Base-by-base conservation (phyloP, 2,113 vertebrate genomes). In the Micromys minutus region DNA sequence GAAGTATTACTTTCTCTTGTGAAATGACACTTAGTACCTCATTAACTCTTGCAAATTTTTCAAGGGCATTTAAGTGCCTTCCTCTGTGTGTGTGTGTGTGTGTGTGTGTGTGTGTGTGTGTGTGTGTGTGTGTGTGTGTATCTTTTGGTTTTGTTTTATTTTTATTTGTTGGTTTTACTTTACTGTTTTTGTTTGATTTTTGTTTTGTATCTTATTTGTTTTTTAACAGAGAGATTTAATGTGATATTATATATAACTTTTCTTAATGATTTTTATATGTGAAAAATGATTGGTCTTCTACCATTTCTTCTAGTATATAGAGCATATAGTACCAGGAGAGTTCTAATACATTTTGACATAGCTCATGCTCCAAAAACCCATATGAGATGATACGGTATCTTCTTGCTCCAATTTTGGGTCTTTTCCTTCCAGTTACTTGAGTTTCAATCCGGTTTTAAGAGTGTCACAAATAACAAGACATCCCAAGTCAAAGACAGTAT, bases 311-410 rank as follows among this genome's bases (percentile, higher is more conserved):
- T 47, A n/a, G 36, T n/a, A 80, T 24, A 57, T 11, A 80, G 1
- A 45, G 4, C 19, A 57, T 59, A 15, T 59, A 22, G 50, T 55
- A 13, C 22, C 3, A 0, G 52, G 13, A 12, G 4, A 63, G 1
- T 52, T 52, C 15, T 4, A 5, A 36, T 7, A 1, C 3, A 55
- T 90, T 47, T 55, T 31, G 36, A 0, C 0, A 42, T 1, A 42
- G 2, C 15, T 19, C 1, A 45, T 61, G 77, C 11, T 87, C n/a
- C 34, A 31, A 88, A 36, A 50, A 74, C 65, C 13, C 0, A 1
- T 63, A 47, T 31, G 47, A n/a, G 21, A 36, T 76, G 52, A 34
- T 31, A 29, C 22, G 50, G 7, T 15, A 9, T 9, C 67, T 24
- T 47, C 0, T n/a, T 59, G 15, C 7, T 29, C 16, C 8, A 74